Conservation (phyloP, 37 sponge, comb jelly and placozoan genomes). For the Oopsacas minuta region DNA sequence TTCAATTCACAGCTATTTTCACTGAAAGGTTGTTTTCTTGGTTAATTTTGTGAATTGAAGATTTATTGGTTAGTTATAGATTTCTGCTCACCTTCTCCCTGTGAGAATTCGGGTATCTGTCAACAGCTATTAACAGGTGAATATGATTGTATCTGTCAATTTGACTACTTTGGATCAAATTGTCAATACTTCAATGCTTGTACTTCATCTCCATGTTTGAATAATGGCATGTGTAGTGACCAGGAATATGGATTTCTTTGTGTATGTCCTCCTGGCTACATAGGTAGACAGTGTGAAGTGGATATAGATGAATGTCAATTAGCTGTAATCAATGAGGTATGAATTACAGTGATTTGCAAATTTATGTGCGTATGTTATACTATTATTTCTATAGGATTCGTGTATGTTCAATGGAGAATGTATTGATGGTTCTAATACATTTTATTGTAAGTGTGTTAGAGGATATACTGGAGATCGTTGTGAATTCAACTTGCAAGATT, state of each 20-base stretch:
- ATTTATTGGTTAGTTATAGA: not conserved
- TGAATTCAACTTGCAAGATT: conserved; percentile 32
- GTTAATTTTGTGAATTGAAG: not conserved
- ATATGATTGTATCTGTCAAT: not conserved
- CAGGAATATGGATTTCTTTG: not conserved
- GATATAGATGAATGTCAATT: conserved; percentile 27
- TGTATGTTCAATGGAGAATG: conserved; percentile 11
- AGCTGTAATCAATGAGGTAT: not conserved
- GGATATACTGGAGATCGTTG: conserved; percentile 54
- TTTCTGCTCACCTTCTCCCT: conserved; percentile 35
- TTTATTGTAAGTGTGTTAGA: conserved; percentile 31
- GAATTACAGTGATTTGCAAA: no score
- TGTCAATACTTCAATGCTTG: not conserved
- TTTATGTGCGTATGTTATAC: not conserved
- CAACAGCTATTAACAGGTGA: not conserved
- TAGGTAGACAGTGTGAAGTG: conserved; percentile 19
- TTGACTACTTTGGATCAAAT: not conserved
- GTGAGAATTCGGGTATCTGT: conserved; percentile 20
- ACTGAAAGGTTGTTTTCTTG: not conserved
- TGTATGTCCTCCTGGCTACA: conserved; percentile 19
- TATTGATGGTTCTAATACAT: conserved; percentile 13
- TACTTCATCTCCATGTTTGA: not conserved
- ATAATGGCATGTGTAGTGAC: conserved; percentile 11
- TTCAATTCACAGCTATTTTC: not conserved
- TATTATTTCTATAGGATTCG: not conserved